Base-by-base conservation (phyloP, 2,113 vertebrate genomes). In the Anhinga anhinga region DNA sequence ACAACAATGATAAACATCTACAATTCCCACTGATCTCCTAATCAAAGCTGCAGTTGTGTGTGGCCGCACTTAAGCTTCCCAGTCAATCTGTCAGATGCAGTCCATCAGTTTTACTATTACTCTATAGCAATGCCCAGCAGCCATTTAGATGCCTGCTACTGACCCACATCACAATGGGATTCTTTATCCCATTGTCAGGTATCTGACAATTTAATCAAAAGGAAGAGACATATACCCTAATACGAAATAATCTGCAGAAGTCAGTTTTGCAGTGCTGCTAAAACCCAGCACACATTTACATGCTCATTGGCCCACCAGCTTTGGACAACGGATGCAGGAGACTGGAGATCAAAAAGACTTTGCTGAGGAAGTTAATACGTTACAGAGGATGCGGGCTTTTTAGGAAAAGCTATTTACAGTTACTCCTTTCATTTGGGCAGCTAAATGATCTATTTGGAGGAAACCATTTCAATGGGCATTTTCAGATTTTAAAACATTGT, bases 41-140 rank as follows among this genome's bases (percentile, higher is more conserved):
- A 82, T 47, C 72, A 71, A 85, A 83, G 42, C 40, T 32, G 17
- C 29, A 71, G 69, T 38, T 80, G 52, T 84, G 34, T 73, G 49
- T 40, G 38, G 91, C 26, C 6, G 3, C 62, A 36, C 44, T 92
- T 67, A 56, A 87, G 58, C 30, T 74, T 91, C 5, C 42, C 78
- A 89, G 38, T 53, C 84, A 80, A 92, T 67, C 88, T 83, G 81
- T 49, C 77, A 90, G 85, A 81, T 73, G 44, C 90, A 92, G 73
- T 67, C 82, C 82, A 86, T 95, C 90, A 79, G 62, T 83, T 93
- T 86, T 90, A 72, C 74, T 88, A 21, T n/a, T 84, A 76, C 63
- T 82, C 74, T 61, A 42, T 1, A 89, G 70, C 67, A 89, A 73
- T 77, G 66, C 38, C 82, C 82, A 84, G 63, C 36, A 83, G 71